phyloP scores from a whole-genome alignment of 2,113 vertebrate species.

The Perccottus glenii region DNA sequence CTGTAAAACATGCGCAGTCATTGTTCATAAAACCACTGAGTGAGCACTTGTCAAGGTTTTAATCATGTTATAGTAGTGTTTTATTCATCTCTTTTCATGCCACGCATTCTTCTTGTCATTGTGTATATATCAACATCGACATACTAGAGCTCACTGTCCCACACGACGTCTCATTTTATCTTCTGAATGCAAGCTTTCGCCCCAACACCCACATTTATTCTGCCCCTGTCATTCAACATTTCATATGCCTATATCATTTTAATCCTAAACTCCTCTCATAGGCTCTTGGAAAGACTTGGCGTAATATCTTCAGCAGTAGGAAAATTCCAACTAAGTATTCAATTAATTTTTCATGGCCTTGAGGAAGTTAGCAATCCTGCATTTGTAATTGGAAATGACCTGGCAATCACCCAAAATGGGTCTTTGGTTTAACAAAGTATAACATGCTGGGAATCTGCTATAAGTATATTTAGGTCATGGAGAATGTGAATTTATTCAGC shows the following conservation, averaged over 20 bases:
- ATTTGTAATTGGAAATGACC: slow-evolving; percentile 10
- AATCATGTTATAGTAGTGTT: slow-evolving; percentile 1
- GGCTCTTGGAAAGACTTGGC: background rate
- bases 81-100: background rate
- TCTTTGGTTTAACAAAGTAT: background rate
- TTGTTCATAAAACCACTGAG: background rate
- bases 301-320: slow-evolving; percentile 1
- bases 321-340: background rate
- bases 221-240: slow-evolving; percentile 13
- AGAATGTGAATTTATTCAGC: slow-evolving; percentile 9
- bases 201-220: background rate
- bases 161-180: slow-evolving; percentile 1
- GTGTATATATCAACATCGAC: slow-evolving; percentile 26
- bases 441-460: background rate
- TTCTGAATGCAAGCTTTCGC: background rate
- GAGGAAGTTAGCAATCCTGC: background rate
- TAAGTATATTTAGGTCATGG: slow-evolving; percentile 11
- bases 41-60: background rate
- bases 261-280: background rate
- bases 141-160: slow-evolving; percentile 11
- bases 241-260: background rate
- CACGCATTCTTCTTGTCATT: slow-evolving; percentile 2
- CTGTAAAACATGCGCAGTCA: background rate
- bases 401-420: too few relatives aligned
- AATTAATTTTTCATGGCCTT: background rate